Base-by-base conservation (phyloP, 2,113 vertebrate species). In the Dipodomys spectabilis region DNA sequence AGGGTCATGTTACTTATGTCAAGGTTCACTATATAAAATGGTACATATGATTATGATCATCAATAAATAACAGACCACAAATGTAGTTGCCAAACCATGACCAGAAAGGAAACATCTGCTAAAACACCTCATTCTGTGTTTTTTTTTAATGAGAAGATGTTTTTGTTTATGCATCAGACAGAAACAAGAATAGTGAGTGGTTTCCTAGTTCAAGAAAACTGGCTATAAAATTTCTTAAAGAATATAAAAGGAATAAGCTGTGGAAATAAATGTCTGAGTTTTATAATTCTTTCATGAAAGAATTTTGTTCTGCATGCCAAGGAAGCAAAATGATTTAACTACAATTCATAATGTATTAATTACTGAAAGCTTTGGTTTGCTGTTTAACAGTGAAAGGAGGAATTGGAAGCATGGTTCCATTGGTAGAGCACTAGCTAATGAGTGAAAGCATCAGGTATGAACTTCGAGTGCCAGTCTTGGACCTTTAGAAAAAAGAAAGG, bases 11-110 rank as follows among this genome's bases (percentile, higher is more conserved):
- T 86, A 75, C 65, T 87, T 72, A 15, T 60, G 82, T 90, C 84
- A 82, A 44, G 64, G 75, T 57, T 90, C 35, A 69, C n/a, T 88
- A 67, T 88, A 30, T 44, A 72, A 91, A 95, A 72, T 71, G n/a
- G 22, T 64, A 39, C 39, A 19, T 2, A n/a, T 30, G 45, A 65
- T 74, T 35, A 85, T 12, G 72, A 39, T 28, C 65, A 11, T 82
- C 82, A 80, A 62, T 57, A 86, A 65, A 23, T 45, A 68, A 44
- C 7, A 83, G 30, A 75, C 19, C 67, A 68, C 49, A 78, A 4
- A 53, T 71, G 79, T 57, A 39, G 39, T 45, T 60, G 20, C 39
- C 64, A 86, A 16, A 75, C 80, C 49, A 3, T 39, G 9, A 74
- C 82, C 19, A 82, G 68, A 53, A 5, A 64, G 72, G 82, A 71